Evolutionary conservation across 1,140 invertebrate species (phyloP).

Genomic region (Pseudomyrmex dendroicus): DNA sequence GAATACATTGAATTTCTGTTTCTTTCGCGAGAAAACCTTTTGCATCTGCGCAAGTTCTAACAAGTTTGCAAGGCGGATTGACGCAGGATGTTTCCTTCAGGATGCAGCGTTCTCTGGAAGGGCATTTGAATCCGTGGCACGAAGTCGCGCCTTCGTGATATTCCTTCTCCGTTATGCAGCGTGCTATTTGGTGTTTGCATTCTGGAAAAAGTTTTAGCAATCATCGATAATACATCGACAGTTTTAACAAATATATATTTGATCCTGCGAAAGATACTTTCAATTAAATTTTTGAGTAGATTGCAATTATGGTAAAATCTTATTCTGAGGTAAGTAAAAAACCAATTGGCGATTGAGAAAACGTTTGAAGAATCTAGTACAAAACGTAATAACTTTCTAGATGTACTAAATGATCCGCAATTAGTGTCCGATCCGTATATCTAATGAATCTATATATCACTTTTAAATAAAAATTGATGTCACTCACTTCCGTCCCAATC

Average conservation of each 20-base stretch:
- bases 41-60: slow-evolving; percentile 72
- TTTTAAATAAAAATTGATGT: too few relatives aligned
- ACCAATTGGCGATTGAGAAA: too few relatives aligned
- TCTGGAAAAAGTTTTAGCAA: slow-evolving; percentile 38
- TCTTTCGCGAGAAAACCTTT: slow-evolving; percentile 66
- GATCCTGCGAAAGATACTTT: too few relatives aligned
- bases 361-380: too few relatives aligned
- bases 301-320: too few relatives aligned
- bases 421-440: too few relatives aligned
- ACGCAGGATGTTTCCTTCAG: slow-evolving; percentile 74
- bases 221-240: not conserved
- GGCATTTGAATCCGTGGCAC: slow-evolving; percentile 74
- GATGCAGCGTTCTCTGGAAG: slow-evolving; percentile 73
- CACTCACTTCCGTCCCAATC: slow-evolving; percentile 75
- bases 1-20: not conserved
- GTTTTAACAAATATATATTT: too few relatives aligned
- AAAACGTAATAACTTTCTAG: too few relatives aligned
- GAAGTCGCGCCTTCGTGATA: slow-evolving; percentile 71
- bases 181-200: slow-evolving; percentile 73
- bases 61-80: slow-evolving; percentile 76
- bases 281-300: too few relatives aligned
- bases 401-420: too few relatives aligned
- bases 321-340: too few relatives aligned
- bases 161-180: slow-evolving; percentile 74
- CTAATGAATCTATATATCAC: too few relatives aligned